Conservation (phyloP, 2,888 invertebrate genomes). For the Crocallis elinguaria region DNA sequence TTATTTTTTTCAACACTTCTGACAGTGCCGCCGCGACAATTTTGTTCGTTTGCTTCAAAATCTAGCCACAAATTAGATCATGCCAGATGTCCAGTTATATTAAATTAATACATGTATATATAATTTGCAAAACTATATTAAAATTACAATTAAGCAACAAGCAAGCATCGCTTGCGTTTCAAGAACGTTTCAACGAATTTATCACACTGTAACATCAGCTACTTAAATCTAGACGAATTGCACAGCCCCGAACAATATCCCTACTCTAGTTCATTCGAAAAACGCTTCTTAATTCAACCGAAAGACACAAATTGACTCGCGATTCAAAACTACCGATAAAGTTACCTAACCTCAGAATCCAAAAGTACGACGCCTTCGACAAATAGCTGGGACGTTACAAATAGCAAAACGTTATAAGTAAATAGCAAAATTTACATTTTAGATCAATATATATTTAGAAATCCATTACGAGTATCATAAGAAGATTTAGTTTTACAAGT, state of each 20-base stretch:
- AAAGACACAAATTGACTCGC: slow-evolving; percentile 70
- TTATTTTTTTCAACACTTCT: neutral
- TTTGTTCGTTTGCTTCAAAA: neutral
- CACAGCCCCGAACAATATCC: slow-evolving; percentile 75
- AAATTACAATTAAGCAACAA: slow-evolving; percentile 38
- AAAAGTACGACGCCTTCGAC: slow-evolving; percentile 44
- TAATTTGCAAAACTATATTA: slow-evolving; percentile 21
- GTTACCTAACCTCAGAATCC: slow-evolving; percentile 34
- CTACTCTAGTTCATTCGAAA: slow-evolving; percentile 67
- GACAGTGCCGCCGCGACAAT: neutral
- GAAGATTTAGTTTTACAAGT: slow-evolving; percentile 57
- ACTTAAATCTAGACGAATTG: slow-evolving; percentile 72
- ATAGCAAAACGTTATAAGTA: slow-evolving; percentile 46
- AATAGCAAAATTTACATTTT: neutral
- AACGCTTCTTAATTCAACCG: slow-evolving; percentile 58
- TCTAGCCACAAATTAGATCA: slow-evolving; percentile 7
- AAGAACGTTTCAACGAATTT: slow-evolving; percentile 42
- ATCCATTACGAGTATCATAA: slow-evolving; percentile 60
- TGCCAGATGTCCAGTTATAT: slow-evolving; percentile 8
- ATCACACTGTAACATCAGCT: slow-evolving; percentile 54
- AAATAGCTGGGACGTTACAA: slow-evolving; percentile 51
- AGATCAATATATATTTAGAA: slow-evolving; percentile 40
- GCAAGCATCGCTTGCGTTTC: slow-evolving; percentile 44
- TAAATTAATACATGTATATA: slow-evolving; percentile 10
- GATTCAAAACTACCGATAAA: slow-evolving; percentile 55